Conservation (phyloP, 2,113 vertebrate species). For the Morone saxatilis region DNA sequence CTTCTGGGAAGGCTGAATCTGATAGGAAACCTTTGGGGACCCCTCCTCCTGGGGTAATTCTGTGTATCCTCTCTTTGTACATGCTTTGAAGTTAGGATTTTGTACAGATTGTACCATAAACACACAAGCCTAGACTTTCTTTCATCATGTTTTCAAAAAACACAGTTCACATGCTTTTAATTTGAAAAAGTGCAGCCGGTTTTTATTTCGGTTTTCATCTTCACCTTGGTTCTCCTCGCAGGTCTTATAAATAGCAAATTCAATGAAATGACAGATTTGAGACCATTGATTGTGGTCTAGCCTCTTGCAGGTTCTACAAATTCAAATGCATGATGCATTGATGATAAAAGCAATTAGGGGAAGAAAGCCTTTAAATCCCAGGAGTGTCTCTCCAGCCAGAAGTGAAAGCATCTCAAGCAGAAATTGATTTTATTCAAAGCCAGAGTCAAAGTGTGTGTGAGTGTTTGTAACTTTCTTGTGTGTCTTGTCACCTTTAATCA, state of each 20-base stretch:
- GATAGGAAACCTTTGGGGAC: constrained; percentile 60
- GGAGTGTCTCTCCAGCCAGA: constrained; percentile 21
- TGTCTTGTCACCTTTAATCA: background rate
- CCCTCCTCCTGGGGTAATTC: constrained; percentile 23
- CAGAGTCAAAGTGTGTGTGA: background rate
- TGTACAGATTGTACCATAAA: constrained; percentile 12
- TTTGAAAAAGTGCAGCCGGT: background rate
- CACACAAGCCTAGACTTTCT: background rate
- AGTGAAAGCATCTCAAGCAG: constrained; percentile 34
- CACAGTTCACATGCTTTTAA: background rate
- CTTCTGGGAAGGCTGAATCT: constrained; percentile 47
- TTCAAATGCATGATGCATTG: constrained; percentile 27
- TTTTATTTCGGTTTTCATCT: background rate
- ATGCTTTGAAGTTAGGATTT: constrained; percentile 59
- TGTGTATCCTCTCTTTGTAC: constrained; percentile 28
- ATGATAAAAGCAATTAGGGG: constrained; percentile 47
- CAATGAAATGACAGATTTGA: constrained; percentile 45
- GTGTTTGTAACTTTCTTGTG: background rate
- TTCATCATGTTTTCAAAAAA: background rate
- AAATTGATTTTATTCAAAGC: constrained; percentile 37
- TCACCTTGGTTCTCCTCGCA: background rate
- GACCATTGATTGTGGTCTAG: constrained; percentile 38
- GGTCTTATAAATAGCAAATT: constrained; percentile 55
- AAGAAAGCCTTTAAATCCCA: constrained; percentile 55
- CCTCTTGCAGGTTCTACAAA: constrained; percentile 38